These are phyloP conservation scores for Thymelicus acteon DNA, from an alignment of 2,888 invertebrate species.

Conservation along the genomic window DNA sequence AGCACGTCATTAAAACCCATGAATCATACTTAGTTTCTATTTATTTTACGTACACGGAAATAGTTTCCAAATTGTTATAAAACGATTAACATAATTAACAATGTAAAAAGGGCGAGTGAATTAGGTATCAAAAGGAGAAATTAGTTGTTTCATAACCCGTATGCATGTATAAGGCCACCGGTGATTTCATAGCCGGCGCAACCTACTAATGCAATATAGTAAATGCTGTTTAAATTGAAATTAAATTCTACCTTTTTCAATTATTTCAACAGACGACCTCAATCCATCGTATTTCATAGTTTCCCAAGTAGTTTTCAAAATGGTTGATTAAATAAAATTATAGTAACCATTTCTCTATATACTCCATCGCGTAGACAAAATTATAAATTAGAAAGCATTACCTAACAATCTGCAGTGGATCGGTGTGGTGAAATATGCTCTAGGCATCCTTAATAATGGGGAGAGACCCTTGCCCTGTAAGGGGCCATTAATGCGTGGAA, in stretches of 20 bases:
- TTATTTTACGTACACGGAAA: not conserved
- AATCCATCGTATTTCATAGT: not conserved
- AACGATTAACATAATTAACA: not conserved
- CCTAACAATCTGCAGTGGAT: no score
- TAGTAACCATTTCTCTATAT: no score
- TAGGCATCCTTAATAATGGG: no score
- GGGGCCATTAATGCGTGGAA: no score
- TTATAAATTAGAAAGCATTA: no score
- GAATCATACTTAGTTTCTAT: no score
- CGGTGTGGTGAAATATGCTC: no score
- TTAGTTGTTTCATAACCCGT: constrained; percentile 15
- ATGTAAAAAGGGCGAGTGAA: constrained; percentile 4
- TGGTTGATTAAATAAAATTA: not conserved
- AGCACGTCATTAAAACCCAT: no score
- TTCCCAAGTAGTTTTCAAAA: not conserved
- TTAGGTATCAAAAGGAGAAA: constrained; percentile 10
- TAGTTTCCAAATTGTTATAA: not conserved
- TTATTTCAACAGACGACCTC: constrained; percentile 6
- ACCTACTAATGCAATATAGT: constrained; percentile 11
- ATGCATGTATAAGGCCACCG: constrained; percentile 20
- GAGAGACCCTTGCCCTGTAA: no score
- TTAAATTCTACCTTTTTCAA: constrained; percentile 8
- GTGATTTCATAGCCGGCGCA: constrained; percentile 21
- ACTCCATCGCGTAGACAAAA: no score
- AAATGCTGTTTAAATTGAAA: constrained; percentile 26